Percentiles rank a stretch among this genome's conserved stretches.
Conservation (phyloP, 2,888 invertebrate species). For the Patella ulyssiponensis region DNA sequence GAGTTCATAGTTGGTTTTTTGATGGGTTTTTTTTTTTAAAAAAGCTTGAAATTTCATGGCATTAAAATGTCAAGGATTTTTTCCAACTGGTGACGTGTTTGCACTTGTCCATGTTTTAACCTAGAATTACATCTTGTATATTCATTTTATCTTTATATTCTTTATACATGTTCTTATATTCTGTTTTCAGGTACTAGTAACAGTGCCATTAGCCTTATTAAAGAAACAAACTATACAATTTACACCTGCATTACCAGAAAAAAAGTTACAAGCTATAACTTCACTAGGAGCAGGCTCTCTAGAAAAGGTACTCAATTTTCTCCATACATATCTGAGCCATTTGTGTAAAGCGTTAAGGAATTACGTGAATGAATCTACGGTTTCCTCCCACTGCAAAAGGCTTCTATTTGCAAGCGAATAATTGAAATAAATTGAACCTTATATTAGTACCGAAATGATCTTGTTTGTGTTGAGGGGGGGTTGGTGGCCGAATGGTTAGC, state of each 20-base stretch:
- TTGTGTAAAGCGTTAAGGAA: too few relatives aligned
- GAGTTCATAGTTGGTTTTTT: too few relatives aligned
- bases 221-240: conserved; percentile 69
- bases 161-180: background rate
- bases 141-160: background rate
- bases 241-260: conserved; percentile 70
- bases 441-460: too few relatives aligned
- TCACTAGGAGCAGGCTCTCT: conserved; percentile 72
- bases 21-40: too few relatives aligned
- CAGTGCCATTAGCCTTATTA: conserved; percentile 72
- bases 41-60: too few relatives aligned
- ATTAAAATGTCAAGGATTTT: background rate
- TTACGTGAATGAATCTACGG: too few relatives aligned
- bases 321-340: too few relatives aligned
- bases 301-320: conserved; percentile 70
- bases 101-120: conserved; percentile 6
- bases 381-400: too few relatives aligned
- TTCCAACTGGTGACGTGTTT: background rate
- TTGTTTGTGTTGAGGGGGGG: too few relatives aligned
- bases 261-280: conserved; percentile 69
- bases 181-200: conserved; percentile 70
- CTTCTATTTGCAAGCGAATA: too few relatives aligned
- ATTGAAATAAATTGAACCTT: too few relatives aligned
- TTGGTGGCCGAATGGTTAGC: too few relatives aligned
- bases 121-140: background rate